A percentile compares a stretch with the other conserved stretches of the same genome.
phyloP scores from a whole-genome alignment of 2,797 vertebrate species.

The Dendrocincla fuliginosa region DNA sequence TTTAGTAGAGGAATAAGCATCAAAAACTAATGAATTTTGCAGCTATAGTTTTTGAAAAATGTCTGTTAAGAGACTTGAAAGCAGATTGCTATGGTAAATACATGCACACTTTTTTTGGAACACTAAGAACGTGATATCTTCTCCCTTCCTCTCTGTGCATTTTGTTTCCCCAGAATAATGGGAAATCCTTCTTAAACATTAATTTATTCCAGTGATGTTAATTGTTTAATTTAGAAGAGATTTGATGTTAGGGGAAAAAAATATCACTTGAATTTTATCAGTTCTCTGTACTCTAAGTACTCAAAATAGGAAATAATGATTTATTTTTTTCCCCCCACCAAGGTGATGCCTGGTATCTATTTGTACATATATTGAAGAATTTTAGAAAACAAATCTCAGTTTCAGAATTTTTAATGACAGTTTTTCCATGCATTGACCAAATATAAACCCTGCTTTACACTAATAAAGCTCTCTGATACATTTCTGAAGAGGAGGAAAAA shows the following conservation, averaged over 20 bases:
- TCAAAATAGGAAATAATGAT: slow-evolving; percentile 69
- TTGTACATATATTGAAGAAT: slow-evolving; percentile 71
- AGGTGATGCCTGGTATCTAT: slow-evolving; percentile 62
- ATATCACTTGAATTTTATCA: slow-evolving; percentile 63
- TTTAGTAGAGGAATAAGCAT: slow-evolving; percentile 77
- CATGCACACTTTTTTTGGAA: not conserved
- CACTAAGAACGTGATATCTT: not conserved
- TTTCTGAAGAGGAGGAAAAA: not conserved
- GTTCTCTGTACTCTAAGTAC: slow-evolving; percentile 77
- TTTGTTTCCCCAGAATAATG: slow-evolving; percentile 62
- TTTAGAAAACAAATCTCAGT: slow-evolving; percentile 48
- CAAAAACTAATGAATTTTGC: slow-evolving; percentile 11
- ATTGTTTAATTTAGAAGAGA: slow-evolving; percentile 72
- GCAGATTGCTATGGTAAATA: slow-evolving; percentile 48
- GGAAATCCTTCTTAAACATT: slow-evolving; percentile 65
- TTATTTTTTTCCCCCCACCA: not conserved
- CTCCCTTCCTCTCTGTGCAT: slow-evolving; percentile 47
- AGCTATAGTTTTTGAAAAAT: slow-evolving; percentile 46
- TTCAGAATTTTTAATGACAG: slow-evolving; percentile 48
- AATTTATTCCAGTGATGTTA: slow-evolving; percentile 78
- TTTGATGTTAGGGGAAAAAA: slow-evolving; percentile 58
- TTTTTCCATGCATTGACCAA: slow-evolving; percentile 74
- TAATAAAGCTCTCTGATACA: slow-evolving; percentile 32
- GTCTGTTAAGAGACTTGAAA: slow-evolving; percentile 20
- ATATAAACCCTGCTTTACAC: slow-evolving; percentile 52